These are phyloP conservation scores for Pachyuromys duprasi DNA, from an alignment of 2,797 vertebrate genomes.

Conservation along the genomic window DNA sequence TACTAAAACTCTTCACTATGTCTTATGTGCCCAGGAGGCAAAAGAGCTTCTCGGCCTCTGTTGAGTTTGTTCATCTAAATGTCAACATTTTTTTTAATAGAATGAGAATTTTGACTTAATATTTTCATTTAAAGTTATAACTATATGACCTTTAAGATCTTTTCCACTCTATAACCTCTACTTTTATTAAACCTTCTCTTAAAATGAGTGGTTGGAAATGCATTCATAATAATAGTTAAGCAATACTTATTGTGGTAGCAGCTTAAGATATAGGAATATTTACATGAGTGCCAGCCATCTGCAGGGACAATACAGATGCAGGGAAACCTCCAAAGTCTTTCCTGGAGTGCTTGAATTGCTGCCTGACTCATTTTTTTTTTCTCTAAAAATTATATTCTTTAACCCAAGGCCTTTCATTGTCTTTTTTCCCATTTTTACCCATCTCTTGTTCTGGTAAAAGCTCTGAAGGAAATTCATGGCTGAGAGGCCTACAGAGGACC, in stretches of 20 bases:
- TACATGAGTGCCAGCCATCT: background rate
- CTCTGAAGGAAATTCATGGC: background rate
- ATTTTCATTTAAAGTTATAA: constrained; percentile 69
- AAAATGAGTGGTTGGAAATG: constrained; percentile 52
- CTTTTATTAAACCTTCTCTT: constrained; percentile 36
- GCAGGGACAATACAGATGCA: background rate
- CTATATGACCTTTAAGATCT: constrained; percentile 71
- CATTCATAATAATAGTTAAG: constrained; percentile 29
- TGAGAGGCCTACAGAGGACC: background rate
- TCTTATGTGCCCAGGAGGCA: constrained; percentile 48
- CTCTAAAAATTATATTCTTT: background rate
- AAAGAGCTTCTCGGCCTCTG: background rate
- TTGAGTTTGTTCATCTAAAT: constrained; percentile 71
- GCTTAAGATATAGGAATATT: constrained; percentile 27
- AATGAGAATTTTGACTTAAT: constrained; percentile 70
- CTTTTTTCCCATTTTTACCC: background rate
- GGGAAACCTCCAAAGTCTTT: background rate
- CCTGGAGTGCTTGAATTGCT: background rate
- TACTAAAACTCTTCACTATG: constrained; percentile 57
- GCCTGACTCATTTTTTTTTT: background rate
- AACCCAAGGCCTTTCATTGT: background rate
- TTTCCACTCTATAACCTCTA: constrained; percentile 23
- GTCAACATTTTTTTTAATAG: constrained; percentile 62
- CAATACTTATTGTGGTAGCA: constrained; percentile 12
- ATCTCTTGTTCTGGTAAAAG: background rate